Conservation (phyloP, 1,140 invertebrate species). For the Drosophila jambulina region DNA sequence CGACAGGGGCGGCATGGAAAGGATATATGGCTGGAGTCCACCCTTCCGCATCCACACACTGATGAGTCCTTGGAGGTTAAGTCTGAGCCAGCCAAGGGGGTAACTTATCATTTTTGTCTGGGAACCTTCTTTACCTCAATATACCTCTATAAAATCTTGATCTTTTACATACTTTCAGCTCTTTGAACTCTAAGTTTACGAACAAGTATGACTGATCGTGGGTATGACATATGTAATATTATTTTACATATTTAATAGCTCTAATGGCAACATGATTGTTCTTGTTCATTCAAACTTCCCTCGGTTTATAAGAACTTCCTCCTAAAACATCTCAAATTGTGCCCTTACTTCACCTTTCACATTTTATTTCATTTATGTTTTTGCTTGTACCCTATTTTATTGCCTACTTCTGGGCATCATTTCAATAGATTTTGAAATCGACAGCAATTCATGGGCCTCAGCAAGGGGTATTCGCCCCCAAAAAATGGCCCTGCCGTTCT, state of each 20-base stretch:
- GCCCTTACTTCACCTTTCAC: not conserved
- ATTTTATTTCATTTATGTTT: not conserved
- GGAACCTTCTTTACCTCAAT: not conserved
- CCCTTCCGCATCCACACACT: not conserved
- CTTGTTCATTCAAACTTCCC: not conserved
- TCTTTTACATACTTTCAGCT: not conserved
- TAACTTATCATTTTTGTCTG: conserved; percentile 22
- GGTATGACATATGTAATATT: not conserved
- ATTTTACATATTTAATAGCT: not conserved
- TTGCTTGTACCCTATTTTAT: not conserved
- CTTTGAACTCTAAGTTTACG: not conserved
- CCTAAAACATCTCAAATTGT: not conserved
- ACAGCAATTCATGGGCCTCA: not conserved
- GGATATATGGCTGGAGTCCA: not conserved
- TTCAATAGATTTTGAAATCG: not conserved
- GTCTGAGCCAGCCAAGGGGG: conserved; percentile 17
- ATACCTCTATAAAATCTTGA: not conserved
- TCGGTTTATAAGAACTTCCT: too few relatives aligned
- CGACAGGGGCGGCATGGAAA: not conserved
- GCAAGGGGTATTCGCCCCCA: not conserved
- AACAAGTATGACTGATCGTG: not conserved
- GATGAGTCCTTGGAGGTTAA: conserved; percentile 23
- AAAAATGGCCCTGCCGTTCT: not conserved
- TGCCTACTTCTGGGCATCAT: not conserved
- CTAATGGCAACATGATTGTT: not conserved